Evolutionary conservation across 2,797 vertebrate species (phyloP).

Genomic region (Ammospiza maritima): DNA sequence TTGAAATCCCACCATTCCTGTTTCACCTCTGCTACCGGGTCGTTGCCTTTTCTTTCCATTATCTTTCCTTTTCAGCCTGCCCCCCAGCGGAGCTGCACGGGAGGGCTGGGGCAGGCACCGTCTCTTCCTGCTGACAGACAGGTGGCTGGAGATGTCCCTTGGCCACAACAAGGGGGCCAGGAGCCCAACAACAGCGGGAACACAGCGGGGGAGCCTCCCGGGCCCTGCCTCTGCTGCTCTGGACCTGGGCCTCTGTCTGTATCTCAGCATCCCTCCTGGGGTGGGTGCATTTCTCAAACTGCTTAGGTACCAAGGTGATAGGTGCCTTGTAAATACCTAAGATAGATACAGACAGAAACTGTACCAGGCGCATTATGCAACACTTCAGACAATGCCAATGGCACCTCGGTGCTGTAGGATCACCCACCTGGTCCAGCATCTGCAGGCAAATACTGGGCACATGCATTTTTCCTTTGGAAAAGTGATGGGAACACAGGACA

Average conservation of each 20-base stretch:
- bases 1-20: slow-evolving; percentile 74
- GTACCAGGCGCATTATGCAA: slow-evolving; percentile 63
- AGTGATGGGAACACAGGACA: slow-evolving; percentile 41
- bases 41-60: slow-evolving; percentile 72
- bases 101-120: slow-evolving; percentile 52
- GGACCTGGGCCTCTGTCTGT: slow-evolving; percentile 63
- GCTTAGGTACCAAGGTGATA: slow-evolving; percentile 70
- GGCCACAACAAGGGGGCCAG: slow-evolving; percentile 63
- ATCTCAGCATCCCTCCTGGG: slow-evolving; percentile 67
- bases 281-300: slow-evolving; percentile 67
- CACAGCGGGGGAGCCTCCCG: slow-evolving; percentile 51
- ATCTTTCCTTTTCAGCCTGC: slow-evolving; percentile 62
- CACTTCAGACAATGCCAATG: slow-evolving; percentile 54
- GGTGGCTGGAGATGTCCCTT: slow-evolving; percentile 62
- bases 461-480: slow-evolving; percentile 51
- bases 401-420: slow-evolving; percentile 39
- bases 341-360: slow-evolving; percentile 74
- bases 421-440: slow-evolving; percentile 66
- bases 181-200: slow-evolving; percentile 63
- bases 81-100: slow-evolving; percentile 63
- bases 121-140: slow-evolving; percentile 69
- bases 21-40: slow-evolving; percentile 72
- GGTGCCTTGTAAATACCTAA: slow-evolving; percentile 72
- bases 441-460: slow-evolving; percentile 51
- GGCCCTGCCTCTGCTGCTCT: slow-evolving; percentile 69